Evolutionary conservation across 2,113 vertebrate genomes (phyloP), one percentile per base, ranked within the genome.

Genomic region (Dascyllus trimaculatus): DNA sequence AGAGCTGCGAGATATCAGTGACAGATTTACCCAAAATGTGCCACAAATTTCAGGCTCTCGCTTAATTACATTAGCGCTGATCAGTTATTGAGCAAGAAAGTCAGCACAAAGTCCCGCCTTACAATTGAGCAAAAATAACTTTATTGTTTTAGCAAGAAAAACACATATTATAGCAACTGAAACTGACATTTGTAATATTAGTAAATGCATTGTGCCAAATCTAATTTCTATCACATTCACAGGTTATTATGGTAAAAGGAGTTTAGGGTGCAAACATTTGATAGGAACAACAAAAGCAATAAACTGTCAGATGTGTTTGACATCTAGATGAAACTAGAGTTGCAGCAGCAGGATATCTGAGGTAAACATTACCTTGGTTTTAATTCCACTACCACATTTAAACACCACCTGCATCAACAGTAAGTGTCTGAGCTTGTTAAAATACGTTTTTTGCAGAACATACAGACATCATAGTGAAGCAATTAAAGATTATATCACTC

Each of bases 161-260:
- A 43, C 35, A 43, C 2, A 18, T 60, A n/a, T 61, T 45, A 21
- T 19, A 57, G 53, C 32, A 18, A 52, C 18, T 64, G 11, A 66
- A 75, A 72, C 78, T 71, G 62, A 60, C 7, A n/a, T 82, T 71
- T 68, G 32, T 43, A 48, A 29, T 17, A 14, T 29, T 53, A 22
- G 29, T 52, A 66, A 60, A 35, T 71, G 26, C 40, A 25, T 48
- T 62, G 7, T 32, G 15, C n/a, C 2, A 59, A 32, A 19, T 73
- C 10, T 21, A 5, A 3, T 38, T 13, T 43, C 3, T 5, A 45
- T 60, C 11, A 77, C 26, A 51, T 6, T 32, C 3, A 48, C 40
- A 71, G 19, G 24, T 32, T 69, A n/a, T 22, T 54, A 58, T 43
- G 1, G 1, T 35, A 56, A 29, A 14, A 62, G 11, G 14, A 63